Conservation (phyloP, 2,797 vertebrate species). For the Pipistrellus nathusii region DNA sequence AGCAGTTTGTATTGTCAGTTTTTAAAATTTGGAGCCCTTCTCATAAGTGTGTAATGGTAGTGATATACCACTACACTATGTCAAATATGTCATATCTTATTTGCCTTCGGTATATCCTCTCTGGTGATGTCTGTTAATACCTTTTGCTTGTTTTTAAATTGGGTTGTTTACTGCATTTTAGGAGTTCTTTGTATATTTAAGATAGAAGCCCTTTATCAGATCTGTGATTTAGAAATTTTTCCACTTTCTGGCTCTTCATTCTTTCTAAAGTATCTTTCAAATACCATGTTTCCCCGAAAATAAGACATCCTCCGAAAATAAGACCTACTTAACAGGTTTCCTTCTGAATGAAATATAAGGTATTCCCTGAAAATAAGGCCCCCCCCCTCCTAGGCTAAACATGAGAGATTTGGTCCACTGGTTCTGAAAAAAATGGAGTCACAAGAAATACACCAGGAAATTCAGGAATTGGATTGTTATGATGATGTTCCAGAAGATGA, state of each 20-base stretch:
- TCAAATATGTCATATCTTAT: neutral
- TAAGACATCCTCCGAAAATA: too few relatives aligned
- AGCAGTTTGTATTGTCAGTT: too few relatives aligned
- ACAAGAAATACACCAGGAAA: too few relatives aligned
- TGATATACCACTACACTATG: too few relatives aligned
- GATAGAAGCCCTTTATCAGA: neutral
- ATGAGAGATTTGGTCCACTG: too few relatives aligned
- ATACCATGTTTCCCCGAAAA: neutral
- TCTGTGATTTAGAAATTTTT: neutral
- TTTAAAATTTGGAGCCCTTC: neutral
- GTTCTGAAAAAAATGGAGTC: too few relatives aligned
- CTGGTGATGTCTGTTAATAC: neutral
- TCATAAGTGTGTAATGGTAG: neutral
- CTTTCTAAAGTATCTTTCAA: slow-evolving; percentile 18
- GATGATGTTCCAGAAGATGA: too few relatives aligned
- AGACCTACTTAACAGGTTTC: too few relatives aligned
- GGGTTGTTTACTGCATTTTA: neutral
- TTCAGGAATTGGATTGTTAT: too few relatives aligned
- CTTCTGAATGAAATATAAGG: too few relatives aligned
- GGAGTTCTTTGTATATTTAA: neutral
- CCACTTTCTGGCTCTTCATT: neutral
- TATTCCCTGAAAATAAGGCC: too few relatives aligned
- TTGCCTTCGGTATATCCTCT: neutral
- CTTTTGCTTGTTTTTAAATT: neutral
- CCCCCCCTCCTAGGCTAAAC: too few relatives aligned